A percentile compares a stretch with the other conserved stretches of the same genome.
These are phyloP conservation scores for Caenorhabditis macrosperma DNA, from an alignment of 2,888 invertebrate genomes.

Conservation along the genomic window DNA sequence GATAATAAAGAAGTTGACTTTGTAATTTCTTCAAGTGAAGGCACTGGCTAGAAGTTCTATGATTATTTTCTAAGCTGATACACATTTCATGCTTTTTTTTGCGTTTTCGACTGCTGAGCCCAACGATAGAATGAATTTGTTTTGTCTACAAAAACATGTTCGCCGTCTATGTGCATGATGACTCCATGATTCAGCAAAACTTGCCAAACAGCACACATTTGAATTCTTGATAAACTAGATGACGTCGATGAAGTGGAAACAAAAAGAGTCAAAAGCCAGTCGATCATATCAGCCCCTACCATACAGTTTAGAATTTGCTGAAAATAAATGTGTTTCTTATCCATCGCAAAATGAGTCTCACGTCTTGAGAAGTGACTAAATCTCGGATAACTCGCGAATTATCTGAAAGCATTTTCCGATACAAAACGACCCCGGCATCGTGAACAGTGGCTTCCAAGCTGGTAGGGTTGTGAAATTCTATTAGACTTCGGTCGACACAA, in stretches of 20 bases:
- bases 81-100: conserved; percentile 6
- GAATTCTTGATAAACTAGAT: conserved; percentile 56
- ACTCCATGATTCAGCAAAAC: conserved; percentile 88
- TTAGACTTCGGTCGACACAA: conserved; percentile 15
- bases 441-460: conserved; percentile 19
- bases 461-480: conserved; percentile 42
- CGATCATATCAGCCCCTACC: conserved; percentile 88
- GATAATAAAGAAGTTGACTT: conserved; percentile 84
- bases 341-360: conserved; percentile 10
- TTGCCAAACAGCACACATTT: conserved; percentile 87
- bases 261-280: conserved; percentile 85
- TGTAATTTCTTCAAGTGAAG: conserved; percentile 66
- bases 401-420: conserved; percentile 56
- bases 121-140: conserved; percentile 88
- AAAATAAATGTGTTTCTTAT: neutral
- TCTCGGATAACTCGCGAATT: conserved; percentile 70
- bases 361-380: conserved; percentile 63
- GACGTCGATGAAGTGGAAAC: conserved; percentile 60
- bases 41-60: conserved; percentile 10
- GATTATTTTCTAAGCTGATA: neutral
- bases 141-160: conserved; percentile 89
- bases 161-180: conserved; percentile 87
- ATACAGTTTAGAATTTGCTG: conserved; percentile 83
- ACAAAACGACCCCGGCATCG: conserved; percentile 27
- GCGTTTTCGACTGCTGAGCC: conserved; percentile 81